phyloP scores from a whole-genome alignment of 2,113 vertebrate species.

The Varanus salvator region DNA sequence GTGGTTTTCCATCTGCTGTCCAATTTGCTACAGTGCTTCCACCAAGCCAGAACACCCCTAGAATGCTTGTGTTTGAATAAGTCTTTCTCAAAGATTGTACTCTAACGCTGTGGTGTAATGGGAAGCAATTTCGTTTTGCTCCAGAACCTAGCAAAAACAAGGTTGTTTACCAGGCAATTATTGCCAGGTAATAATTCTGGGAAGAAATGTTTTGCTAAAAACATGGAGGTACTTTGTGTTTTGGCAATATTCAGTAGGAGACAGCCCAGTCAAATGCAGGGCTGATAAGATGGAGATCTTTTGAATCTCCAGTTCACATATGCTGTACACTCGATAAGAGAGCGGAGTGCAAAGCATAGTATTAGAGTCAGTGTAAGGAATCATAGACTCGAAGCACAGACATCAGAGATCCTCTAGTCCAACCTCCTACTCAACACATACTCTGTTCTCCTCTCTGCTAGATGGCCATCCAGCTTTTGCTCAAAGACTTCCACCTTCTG shows the following conservation, averaged over 20 bases:
- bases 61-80: not conserved
- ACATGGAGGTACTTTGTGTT: not conserved
- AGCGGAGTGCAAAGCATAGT: not conserved
- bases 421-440: too few relatives aligned
- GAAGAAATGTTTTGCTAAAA: not conserved
- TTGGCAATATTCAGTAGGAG: not conserved
- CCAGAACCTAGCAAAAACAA: not conserved
- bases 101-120: not conserved
- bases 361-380: not conserved
- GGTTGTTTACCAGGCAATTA: not conserved
- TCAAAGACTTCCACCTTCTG: too few relatives aligned
- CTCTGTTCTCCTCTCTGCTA: too few relatives aligned
- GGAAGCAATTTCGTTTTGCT: conserved; percentile 18
- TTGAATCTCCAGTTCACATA: not conserved
- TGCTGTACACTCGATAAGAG: not conserved
- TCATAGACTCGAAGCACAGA: too few relatives aligned
- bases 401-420: too few relatives aligned
- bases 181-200: conserved; percentile 9
- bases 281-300: not conserved
- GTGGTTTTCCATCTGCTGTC: not conserved
- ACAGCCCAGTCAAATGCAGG: not conserved
- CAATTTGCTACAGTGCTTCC: not conserved
- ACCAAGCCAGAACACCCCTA: not conserved
- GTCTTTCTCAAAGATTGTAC: not conserved
- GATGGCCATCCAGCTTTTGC: too few relatives aligned